Evolutionary conservation across 2,113 vertebrate species (phyloP).

Genomic region (Dasyurus viverrinus): DNA sequence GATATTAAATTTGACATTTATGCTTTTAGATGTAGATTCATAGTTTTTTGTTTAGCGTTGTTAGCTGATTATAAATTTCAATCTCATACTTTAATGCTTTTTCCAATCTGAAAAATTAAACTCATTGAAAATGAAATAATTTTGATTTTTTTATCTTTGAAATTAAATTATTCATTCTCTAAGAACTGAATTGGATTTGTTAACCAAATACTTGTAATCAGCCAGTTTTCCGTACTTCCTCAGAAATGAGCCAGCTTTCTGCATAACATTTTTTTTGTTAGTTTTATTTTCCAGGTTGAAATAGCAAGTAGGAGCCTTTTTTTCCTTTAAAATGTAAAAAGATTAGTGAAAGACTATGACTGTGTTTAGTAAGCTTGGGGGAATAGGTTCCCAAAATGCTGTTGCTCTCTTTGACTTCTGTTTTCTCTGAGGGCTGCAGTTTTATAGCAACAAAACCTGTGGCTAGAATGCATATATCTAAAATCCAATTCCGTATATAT

Average conservation of each 20-base stretch:
- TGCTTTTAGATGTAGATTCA: neutral
- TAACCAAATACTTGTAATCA: slow-evolving; percentile 51
- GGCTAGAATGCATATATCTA: neutral
- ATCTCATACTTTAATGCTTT: neutral
- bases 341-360: slow-evolving; percentile 28
- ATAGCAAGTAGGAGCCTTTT: slow-evolving; percentile 30
- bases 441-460: neutral
- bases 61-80: neutral
- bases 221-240: slow-evolving; percentile 5
- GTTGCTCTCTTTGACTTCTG: neutral
- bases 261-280: slow-evolving; percentile 17
- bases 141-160: neutral
- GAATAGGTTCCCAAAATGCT: neutral
- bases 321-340: neutral
- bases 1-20: neutral
- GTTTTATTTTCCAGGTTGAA: slow-evolving; percentile 37
- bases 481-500: neutral
- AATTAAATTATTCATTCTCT: slow-evolving; percentile 8
- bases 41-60: neutral
- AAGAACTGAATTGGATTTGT: slow-evolving; percentile 18
- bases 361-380: slow-evolving; percentile 30
- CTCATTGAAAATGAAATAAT: too few species aligned
- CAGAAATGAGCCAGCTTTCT: slow-evolving; percentile 52
- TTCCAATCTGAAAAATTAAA: neutral
- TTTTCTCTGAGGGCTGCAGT: neutral